Evolutionary conservation across 2,113 vertebrate genomes (phyloP).

Genomic region (Anoplopoma fimbria): DNA sequence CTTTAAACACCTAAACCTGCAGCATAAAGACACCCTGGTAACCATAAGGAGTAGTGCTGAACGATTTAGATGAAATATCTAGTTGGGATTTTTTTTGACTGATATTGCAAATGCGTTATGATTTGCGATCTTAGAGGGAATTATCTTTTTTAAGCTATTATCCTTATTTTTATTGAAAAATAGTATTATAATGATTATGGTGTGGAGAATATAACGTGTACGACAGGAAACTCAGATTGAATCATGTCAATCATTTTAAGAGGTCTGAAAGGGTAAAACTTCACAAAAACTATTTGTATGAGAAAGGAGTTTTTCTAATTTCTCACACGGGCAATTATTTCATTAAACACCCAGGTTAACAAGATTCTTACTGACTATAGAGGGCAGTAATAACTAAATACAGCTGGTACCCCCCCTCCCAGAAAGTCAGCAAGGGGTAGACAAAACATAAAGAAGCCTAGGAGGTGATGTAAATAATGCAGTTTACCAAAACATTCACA

Average conservation of each 20-base stretch:
- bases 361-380: slow-evolving; percentile 3
- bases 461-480: background rate
- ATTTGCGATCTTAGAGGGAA: background rate
- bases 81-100: background rate
- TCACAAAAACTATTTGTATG: background rate
- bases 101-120: background rate
- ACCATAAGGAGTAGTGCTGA: background rate
- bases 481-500: background rate
- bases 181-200: too few relatives aligned
- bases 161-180: background rate
- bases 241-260: background rate
- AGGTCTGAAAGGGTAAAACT: background rate
- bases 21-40: background rate
- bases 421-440: background rate
- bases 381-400: background rate
- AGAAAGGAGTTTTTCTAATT: background rate
- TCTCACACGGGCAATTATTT: background rate
- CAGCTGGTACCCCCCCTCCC: background rate
- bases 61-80: background rate
- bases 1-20: background rate
- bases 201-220: background rate
- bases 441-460: background rate
- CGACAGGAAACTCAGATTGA: background rate
- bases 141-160: background rate
- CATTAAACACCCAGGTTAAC: background rate